Conservation (phyloP, 2,888 invertebrate species). For the Cosmopolites sordidus region DNA sequence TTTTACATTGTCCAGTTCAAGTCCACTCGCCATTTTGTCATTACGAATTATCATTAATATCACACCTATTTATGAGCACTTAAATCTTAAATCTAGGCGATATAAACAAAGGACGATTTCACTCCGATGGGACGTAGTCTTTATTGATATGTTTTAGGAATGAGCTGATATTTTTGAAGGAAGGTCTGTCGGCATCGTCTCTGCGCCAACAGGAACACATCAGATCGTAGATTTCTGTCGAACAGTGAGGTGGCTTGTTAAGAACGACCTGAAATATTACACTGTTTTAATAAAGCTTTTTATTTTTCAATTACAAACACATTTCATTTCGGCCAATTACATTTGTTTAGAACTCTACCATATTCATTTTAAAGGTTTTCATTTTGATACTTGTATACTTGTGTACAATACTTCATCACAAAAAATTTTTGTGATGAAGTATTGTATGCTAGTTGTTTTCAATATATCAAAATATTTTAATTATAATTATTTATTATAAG, state of each 20-base stretch:
- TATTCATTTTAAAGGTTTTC: no score
- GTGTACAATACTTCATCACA: no score
- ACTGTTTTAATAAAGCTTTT: not conserved
- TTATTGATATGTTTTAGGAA: constrained; percentile 61
- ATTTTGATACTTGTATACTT: no score
- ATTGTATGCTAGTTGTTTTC: no score
- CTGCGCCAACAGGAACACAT: constrained; percentile 68
- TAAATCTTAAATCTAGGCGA: not conserved
- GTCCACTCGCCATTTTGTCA: no score
- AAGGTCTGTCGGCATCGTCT: constrained; percentile 57
- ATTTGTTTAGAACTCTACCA: no score
- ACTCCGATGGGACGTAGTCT: constrained; percentile 51
- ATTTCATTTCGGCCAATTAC: no score
- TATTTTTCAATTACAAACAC: no score
- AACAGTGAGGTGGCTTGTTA: constrained; percentile 71
- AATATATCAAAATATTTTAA: no score
- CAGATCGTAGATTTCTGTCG: constrained; percentile 68
- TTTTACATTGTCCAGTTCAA: not conserved
- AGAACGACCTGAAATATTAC: constrained; percentile 49
- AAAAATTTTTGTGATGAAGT: no score
- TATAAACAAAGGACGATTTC: constrained; percentile 22
- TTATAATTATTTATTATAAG: no score
- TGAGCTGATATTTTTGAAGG: constrained; percentile 64
- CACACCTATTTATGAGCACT: constrained; percentile 11
- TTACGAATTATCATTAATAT: not conserved